Base-by-base conservation (phyloP, 2,113 vertebrate species). In the Mesembrinibis cayennensis region DNA sequence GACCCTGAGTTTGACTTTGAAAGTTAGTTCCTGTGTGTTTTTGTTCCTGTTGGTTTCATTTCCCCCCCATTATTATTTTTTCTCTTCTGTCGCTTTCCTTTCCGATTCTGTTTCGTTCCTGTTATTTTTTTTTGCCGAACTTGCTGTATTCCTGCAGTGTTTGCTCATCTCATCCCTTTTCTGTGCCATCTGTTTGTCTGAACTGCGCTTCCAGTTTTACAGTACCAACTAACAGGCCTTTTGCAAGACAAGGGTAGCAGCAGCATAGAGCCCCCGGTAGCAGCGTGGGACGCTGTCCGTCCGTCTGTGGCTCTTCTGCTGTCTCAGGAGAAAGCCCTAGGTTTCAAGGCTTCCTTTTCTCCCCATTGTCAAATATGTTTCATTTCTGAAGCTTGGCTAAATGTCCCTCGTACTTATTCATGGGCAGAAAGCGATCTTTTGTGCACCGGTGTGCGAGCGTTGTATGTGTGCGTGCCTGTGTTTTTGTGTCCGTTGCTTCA, bases 1-100 rank as follows among this genome's bases (percentile, higher is more conserved):
- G 99, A 99, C 98, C 99, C 98, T 98, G 98, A 99, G 98, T 99
- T 99, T 99, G 98, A 99, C 98, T 99, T 98, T 98, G 99, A 99
- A 99, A 99, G 99, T 99, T 99, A 99, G 99, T 99, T 98, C 98
- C 98, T 98, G 97, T 98, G 97, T 98, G 98, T 99, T 98, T 98
- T 98, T 97, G 98, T 98, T 98, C 97, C 97, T 94, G 96, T 98
- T 97, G 97, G 98, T 98, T 98, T 97, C 96, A 94, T 94, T 97
- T 97, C 83, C 96, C 96, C 82, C 94, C 96, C 96, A 82, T 93
- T 84, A 63, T 82, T 77, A 66, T 38, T 94, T 94, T 90, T 78
- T 85, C 87, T 95, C 92, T 96, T 87, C 69, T 89, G 81, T 93
- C 81, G 2, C 92, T 96, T 94, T 95, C 66, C 86, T 93, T 93